Base-by-base conservation (phyloP, 2,113 vertebrate genomes). In the Hipposideros armiger region DNA sequence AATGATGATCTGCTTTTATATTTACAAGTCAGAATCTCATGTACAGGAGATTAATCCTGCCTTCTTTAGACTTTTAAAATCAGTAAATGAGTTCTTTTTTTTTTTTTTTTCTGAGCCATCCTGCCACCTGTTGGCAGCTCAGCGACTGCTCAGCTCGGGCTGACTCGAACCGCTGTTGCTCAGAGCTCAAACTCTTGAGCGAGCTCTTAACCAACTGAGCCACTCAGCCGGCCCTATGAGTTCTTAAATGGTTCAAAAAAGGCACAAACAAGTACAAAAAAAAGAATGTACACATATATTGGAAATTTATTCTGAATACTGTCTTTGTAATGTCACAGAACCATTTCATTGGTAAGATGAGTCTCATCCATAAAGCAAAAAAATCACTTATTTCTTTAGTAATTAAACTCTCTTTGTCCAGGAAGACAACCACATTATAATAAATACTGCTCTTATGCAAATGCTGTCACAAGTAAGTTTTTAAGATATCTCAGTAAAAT, bases 301-400 rank as follows among this genome's bases (percentile, higher is more conserved):
- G 13, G 54, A 92, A 76, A 90, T 78, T 73, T 67, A 80, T 78
- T 82, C 54, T 94, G 32, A 88, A 58, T 90, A 87, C 2, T 66
- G 30, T 56, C 78, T 77, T 78, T 87, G 30, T 90, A 42, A 52
- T 73, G 2, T 32, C 36, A 80, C 2, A 85, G 45, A 91, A 74
- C 36, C 32, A 84, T 60, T 50, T 78, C 89, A 77, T 13, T 83
- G 8, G 11, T 77, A 83, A 72, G 6, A 84, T 91, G 47, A 28
- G 22, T 45, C 62, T 93, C 42, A 94, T 19, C 45, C 64, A 54
- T 47, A 87, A 96, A 94, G 60, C 28, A 95, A 88, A 94, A 0
- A 47, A 91, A 82, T 45, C 24, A 69, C n/a, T 74, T 58, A 17
- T 69, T 90, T 94, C 26, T 86, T 96, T 94, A 85, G 52, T 85